Base-by-base conservation (phyloP, 2,797 vertebrate species). In the Echeneis naucrates region DNA sequence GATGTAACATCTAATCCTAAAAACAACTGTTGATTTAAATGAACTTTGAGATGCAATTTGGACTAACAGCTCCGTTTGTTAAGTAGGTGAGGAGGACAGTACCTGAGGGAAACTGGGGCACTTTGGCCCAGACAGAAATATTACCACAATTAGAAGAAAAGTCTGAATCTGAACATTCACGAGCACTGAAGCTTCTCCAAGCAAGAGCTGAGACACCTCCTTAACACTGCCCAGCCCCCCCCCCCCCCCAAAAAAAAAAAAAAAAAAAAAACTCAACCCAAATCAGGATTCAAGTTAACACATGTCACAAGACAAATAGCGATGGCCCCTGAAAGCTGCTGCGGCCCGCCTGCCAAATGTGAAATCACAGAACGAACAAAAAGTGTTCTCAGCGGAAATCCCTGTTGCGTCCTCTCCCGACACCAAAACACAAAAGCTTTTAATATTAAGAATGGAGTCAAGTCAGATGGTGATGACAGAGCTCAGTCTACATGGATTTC, bases 21-120 rank as follows among this genome's bases (percentile, higher is more conserved):
- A 23, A 23, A 42, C 19, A 67, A 47, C 14, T 38, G 63, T 52
- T 61, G 40, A 58, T 58, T 11, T 9, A 5, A 11, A 26, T 8
- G 3, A 64, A 52, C n/a, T 47, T 33, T 21, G 60, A 21, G 16
- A 62, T 30, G 33, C 8, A 44, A 54, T 65, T 52, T 56, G 23
- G 51, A 72, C 24, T 0, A 26, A 45, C 44, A 58, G 56, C 56
- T 77, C 33, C 24, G 14, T 2, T n/a, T 42, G 69, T 38, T 50
- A 79, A 74, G 72, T 77, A 38, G 80, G 84, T 72, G 83, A 87
- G 32, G 75, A 84, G 80, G 78, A 57, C 86, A 83, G 56, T 1
- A 59, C 83, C 71, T 35, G 54, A 68, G 81, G 78, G 86, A 84
- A 71, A 19, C 8, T 12, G 7, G 54, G 23, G 68, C 27, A 37